phyloP scores from a whole-genome alignment of 2,113 vertebrate species.

The Otus sunia region DNA sequence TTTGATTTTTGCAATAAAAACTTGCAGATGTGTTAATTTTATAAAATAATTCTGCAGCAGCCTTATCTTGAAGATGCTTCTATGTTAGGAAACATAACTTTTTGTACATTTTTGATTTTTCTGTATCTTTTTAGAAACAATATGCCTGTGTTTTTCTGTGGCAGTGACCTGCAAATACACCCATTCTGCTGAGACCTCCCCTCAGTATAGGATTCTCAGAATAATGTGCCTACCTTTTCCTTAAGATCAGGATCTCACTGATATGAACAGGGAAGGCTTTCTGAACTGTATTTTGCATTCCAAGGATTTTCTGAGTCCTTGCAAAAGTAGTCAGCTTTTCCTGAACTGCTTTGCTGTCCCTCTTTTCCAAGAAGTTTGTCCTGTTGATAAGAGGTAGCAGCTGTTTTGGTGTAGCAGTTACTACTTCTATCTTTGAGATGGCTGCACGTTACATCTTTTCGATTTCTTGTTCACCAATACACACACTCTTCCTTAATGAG shows the following conservation, averaged over 20 bases:
- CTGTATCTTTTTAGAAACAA: neutral
- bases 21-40: neutral
- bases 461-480: neutral
- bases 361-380: neutral
- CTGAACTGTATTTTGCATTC: neutral
- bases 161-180: neutral
- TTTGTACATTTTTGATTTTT: neutral
- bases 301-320: neutral
- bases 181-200: neutral
- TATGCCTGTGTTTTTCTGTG: neutral
- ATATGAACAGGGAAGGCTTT: neutral
- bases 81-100: neutral
- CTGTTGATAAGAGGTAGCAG: neutral
- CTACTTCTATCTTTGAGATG: neutral
- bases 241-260: neutral
- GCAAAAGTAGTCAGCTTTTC: neutral
- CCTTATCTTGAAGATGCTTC: neutral
- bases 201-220: neutral
- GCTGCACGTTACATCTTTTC: neutral
- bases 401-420: neutral
- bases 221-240: neutral
- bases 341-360: neutral
- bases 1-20: neutral
- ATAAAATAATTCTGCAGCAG: neutral
- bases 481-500: neutral